Evolutionary conservation across 2,888 invertebrate genomes (phyloP).

Genomic region (Pandemis corylana): DNA sequence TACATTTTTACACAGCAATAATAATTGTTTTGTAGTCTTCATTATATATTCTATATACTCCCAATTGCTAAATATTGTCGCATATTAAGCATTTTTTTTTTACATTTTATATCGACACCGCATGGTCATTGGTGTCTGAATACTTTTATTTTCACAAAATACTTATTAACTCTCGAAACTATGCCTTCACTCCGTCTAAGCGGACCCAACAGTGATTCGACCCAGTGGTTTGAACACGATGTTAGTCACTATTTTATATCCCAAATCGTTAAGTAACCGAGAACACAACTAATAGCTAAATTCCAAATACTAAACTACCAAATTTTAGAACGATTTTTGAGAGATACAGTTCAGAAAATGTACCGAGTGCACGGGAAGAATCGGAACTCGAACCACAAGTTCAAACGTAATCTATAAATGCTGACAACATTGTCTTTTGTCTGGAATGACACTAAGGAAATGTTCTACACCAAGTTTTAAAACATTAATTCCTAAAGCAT

Average conservation of each 20-base stretch:
- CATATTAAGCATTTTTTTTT: slow-evolving; percentile 75
- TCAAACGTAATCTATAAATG: slow-evolving; percentile 81
- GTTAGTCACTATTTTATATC: slow-evolving; percentile 66
- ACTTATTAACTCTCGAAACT: slow-evolving; percentile 53
- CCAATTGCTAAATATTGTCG: slow-evolving; percentile 84
- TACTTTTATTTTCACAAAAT: slow-evolving; percentile 65
- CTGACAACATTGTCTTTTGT: slow-evolving; percentile 84
- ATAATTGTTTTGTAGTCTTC: slow-evolving; percentile 82
- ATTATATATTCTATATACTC: slow-evolving; percentile 80
- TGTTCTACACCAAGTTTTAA: slow-evolving; percentile 63
- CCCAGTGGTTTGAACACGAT: slow-evolving; percentile 61
- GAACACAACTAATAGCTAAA: slow-evolving; percentile 68
- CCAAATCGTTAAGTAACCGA: slow-evolving; percentile 66
- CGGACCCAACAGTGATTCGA: slow-evolving; percentile 57
- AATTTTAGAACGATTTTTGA: slow-evolving; percentile 64
- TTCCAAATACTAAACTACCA: slow-evolving; percentile 67
- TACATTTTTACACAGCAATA: slow-evolving; percentile 84
- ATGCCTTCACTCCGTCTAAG: slow-evolving; percentile 14
- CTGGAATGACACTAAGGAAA: slow-evolving; percentile 80
- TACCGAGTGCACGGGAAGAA: slow-evolving; percentile 59
- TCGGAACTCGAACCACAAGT: slow-evolving; percentile 52
- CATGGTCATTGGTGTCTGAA: slow-evolving; percentile 68
- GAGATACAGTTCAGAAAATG: slow-evolving; percentile 64
- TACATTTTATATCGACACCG: slow-evolving; percentile 64
- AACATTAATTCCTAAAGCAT: slow-evolving; percentile 60